Evolutionary conservation across 2,113 vertebrate species (phyloP), one percentile per base, ranked within the genome.

Genomic region (Bubo blakistoni): DNA sequence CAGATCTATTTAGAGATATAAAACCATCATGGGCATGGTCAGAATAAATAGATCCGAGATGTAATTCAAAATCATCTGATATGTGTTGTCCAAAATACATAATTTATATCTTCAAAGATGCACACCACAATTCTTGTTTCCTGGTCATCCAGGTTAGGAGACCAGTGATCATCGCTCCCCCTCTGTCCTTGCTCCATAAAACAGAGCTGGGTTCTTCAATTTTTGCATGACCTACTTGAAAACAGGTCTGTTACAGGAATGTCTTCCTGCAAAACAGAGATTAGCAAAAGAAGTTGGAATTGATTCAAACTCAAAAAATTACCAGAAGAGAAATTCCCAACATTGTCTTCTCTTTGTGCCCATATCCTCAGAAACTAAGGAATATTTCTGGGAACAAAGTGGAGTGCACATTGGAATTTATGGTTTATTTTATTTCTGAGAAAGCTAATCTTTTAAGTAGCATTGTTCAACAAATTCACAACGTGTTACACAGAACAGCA

Each of bases 21-120:
- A 91, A 69, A 20, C 2, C 9, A 18, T 80, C 20, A 25, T 34
- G 30, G 10, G 2, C 4, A 74, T 27, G 22, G 15, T 62, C 38
- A 88, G 57, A 92, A 82, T 76, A 59, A 80, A 66, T 88, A 92
- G 24, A 44, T 57, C 9, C 44, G 13, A 86, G 29, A 52, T 4
- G 2, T 34, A 46, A 79, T 85, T 77, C 16, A 70, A 77, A 87
- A n/a, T 26, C 2, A 7, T 40, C 17, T 66, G 40, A 46, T 40
- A 3, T 0, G 0, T 8, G 19, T 5, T 42, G 16, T 86, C 25
- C 16, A 47, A 77, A 86, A 65, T 34, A 26, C 9, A 4, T 61
- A 46, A 76, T 79, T 69, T 24, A 6, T 49, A 2, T 44, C 14
- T 82, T 79, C 51, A 63, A 6, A 79, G 13, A 7, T 54, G 14